These are phyloP conservation scores for Idaea aversata DNA, from an alignment of 2,888 invertebrate genomes.

Conservation along the genomic window DNA sequence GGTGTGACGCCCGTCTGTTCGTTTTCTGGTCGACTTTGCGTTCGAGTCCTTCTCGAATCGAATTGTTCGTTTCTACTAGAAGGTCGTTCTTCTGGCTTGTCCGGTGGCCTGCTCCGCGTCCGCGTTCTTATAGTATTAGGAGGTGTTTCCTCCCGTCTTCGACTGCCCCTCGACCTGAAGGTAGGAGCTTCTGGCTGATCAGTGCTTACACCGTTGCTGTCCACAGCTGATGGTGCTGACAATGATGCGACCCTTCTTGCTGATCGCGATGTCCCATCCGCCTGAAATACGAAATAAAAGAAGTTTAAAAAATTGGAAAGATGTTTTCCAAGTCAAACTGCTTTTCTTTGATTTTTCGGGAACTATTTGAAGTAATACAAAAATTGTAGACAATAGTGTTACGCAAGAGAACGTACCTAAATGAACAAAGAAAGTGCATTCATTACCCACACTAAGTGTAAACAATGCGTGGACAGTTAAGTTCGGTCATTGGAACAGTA, in stretches of 20 bases:
- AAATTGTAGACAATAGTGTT: constrained; percentile 9
- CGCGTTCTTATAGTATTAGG: constrained; percentile 47
- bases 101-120: constrained; percentile 51
- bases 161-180: constrained; percentile 52
- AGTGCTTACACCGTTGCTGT: constrained; percentile 40
- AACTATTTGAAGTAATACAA: neutral
- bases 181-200: constrained; percentile 48
- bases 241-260: constrained; percentile 54
- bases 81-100: constrained; percentile 33
- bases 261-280: constrained; percentile 51
- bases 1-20: constrained; percentile 36
- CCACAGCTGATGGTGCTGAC: constrained; percentile 41
- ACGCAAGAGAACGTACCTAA: constrained; percentile 19
- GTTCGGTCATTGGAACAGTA: constrained; percentile 46
- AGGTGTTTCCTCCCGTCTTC: constrained; percentile 53
- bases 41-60: constrained; percentile 64
- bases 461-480: constrained; percentile 54
- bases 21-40: constrained; percentile 51
- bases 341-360: neutral
- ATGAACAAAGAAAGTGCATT: constrained; percentile 43
- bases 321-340: neutral
- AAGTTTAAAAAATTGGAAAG: neutral
- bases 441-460: constrained; percentile 31
- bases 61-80: constrained; percentile 60
- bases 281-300: constrained; percentile 48